Evolutionary conservation across 2,888 invertebrate species (phyloP).

Genomic region (Meliscaeva auricollis): DNA sequence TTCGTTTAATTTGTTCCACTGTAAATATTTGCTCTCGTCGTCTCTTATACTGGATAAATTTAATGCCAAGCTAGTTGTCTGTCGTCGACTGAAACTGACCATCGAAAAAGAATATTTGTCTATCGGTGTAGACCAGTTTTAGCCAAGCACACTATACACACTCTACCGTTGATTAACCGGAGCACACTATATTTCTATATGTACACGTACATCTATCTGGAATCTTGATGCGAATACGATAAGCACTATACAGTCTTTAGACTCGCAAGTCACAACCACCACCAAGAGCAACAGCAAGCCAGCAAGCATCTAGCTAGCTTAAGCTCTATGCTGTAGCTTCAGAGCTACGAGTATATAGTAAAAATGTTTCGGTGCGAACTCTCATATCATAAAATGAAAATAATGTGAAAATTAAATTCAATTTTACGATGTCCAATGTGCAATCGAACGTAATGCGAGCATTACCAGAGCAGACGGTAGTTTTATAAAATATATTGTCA

Average conservation of each 20-base stretch:
- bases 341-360: background rate
- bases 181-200: slow-evolving; percentile 8
- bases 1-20: background rate
- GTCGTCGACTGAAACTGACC: slow-evolving; percentile 68
- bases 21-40: background rate
- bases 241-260: slow-evolving; percentile 28
- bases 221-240: slow-evolving; percentile 63
- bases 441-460: slow-evolving; percentile 72
- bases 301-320: background rate
- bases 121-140: slow-evolving; percentile 58
- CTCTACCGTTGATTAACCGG: slow-evolving; percentile 48
- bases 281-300: background rate
- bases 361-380: slow-evolving; percentile 59
- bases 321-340: background rate
- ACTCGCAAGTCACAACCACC: slow-evolving; percentile 11
- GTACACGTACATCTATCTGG: slow-evolving; percentile 50
- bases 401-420: slow-evolving; percentile 75
- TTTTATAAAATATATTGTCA: slow-evolving; percentile 73
- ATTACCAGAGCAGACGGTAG: slow-evolving; percentile 67
- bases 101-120: slow-evolving; percentile 70
- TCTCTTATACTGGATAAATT: background rate
- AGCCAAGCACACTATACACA: slow-evolving; percentile 47
- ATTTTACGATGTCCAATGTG: slow-evolving; percentile 73
- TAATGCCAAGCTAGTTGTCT: slow-evolving; percentile 42
- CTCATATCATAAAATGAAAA: slow-evolving; percentile 75